A percentile compares a stretch with the other conserved stretches of the same genome.
Conservation (phyloP, 2,113 vertebrate species). For the Tachuris rubrigastra region DNA sequence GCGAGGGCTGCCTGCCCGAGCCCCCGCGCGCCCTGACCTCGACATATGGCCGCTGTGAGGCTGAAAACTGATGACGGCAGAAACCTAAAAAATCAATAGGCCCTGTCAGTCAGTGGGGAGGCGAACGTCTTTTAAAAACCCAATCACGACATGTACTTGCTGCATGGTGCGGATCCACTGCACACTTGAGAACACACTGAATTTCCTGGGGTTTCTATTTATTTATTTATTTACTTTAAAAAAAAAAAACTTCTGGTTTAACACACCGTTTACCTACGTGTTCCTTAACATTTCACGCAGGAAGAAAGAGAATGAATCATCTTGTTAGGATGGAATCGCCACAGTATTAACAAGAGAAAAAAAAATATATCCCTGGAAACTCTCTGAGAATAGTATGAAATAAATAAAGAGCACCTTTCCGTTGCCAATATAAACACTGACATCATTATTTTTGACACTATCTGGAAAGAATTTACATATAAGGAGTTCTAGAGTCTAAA, state of each 20-base stretch:
- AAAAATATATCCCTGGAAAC: conserved; percentile 73
- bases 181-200: conserved; percentile 81
- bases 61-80: conserved; percentile 88
- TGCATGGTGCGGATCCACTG: conserved; percentile 70
- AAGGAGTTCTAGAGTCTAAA: conserved; percentile 72
- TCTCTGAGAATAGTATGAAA: conserved; percentile 75
- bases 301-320: neutral
- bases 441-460: conserved; percentile 79
- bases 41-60: conserved; percentile 83
- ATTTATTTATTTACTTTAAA: neutral
- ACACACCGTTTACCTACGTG: conserved; percentile 15
- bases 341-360: conserved; percentile 27
- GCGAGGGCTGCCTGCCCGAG: conserved; percentile 79
- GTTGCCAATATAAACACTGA: conserved; percentile 80
- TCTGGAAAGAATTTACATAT: conserved; percentile 83
- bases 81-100: conserved; percentile 89
- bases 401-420: conserved; percentile 74
- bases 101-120: conserved; percentile 82
- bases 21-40: conserved; percentile 81
- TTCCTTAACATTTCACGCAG: conserved; percentile 16
- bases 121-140: conserved; percentile 85
- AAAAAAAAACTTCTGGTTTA: neutral
- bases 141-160: conserved; percentile 83
- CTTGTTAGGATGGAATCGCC: conserved; percentile 1
- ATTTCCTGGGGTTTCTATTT: conserved; percentile 43